These are phyloP conservation scores for Drosophila eohydei DNA, from an alignment of 2,888 invertebrate genomes.

Conservation along the genomic window DNA sequence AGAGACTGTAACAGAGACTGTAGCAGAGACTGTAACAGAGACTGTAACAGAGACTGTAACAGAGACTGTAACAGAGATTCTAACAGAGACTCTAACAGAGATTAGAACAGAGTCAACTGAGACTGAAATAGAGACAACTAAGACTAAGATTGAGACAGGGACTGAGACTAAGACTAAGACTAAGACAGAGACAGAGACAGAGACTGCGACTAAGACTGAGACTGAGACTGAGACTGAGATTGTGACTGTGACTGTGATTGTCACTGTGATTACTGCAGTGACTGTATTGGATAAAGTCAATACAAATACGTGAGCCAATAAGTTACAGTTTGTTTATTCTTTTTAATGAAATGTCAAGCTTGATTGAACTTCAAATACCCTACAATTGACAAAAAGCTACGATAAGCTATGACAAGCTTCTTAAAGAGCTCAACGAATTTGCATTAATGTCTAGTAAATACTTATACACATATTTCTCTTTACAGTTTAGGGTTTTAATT, in stretches of 20 bases:
- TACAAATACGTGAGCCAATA: constrained; percentile 4
- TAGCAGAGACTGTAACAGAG: background rate
- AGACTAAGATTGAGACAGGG: background rate
- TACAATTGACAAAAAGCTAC: background rate
- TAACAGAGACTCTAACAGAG: too few relatives aligned
- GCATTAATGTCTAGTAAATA: background rate
- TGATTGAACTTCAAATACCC: constrained; percentile 1
- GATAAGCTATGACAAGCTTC: background rate
- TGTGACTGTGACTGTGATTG: background rate
- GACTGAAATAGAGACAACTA: background rate
- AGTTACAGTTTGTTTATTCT: constrained; percentile 7
- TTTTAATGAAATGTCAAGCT: background rate
- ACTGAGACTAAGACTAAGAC: background rate
- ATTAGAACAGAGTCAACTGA: background rate
- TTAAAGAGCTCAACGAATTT: background rate
- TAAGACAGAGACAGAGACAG: too few relatives aligned
- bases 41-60: background rate
- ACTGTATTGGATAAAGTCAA: background rate
- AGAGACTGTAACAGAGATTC: background rate
- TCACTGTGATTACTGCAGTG: too few relatives aligned
- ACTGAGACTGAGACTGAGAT: background rate
- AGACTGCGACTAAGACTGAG: background rate
- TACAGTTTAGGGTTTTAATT: background rate
- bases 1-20: background rate
- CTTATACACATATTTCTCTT: background rate